Base-by-base conservation (phyloP, 2,797 vertebrate species). In the Gobionotothen gibberifrons region DNA sequence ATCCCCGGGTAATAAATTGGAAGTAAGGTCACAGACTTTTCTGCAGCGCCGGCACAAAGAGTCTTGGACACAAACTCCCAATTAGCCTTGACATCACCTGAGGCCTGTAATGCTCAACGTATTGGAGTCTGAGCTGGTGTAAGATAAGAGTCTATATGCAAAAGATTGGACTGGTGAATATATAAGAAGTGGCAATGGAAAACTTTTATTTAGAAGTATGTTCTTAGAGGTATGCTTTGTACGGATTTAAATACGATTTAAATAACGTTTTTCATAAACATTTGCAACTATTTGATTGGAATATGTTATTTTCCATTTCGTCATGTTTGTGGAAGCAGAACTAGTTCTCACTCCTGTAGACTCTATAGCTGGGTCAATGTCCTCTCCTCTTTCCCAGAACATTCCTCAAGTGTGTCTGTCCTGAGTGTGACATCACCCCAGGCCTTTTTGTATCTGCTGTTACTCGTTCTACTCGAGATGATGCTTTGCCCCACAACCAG, bases 1-100 rank as follows among this genome's bases (percentile, higher is more conserved):
- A 70, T 82, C 87, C 79, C 79, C 19, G n/a, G 70, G 71, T 69
- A 65, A 84, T 83, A 65, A 4, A 5, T 46, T 57, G 9, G 46
- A 19, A 76, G 74, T 82, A 60, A 72, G 85, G 85, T 78, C 85
- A 63, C 43, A 14, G 54, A 69, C 72, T 81, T 91, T 91, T 89
- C 72, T 85, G 85, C 86, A 84, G 63, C 3, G 49, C 73, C 44
- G 69, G 84, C 84, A 85, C 79, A 85, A 87, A 76, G 60, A 58
- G 55, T 70, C 69, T 79, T 76, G 51, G 56, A 57, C 58, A 59
- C 9, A 44, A 9, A 44, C 49, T 78, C 74, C 74, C 70, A 69
- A 55, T 46, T 71, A 71, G 62, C 84, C 75, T 62, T 82, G 85
- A 85, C 84, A 82, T 82, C 46, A 78, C 85, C 79, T n/a, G 21